Evolutionary conservation across 2,888 invertebrate genomes (phyloP), one percentile per base, ranked within the genome.

Genomic region (Cinara cedri): DNA sequence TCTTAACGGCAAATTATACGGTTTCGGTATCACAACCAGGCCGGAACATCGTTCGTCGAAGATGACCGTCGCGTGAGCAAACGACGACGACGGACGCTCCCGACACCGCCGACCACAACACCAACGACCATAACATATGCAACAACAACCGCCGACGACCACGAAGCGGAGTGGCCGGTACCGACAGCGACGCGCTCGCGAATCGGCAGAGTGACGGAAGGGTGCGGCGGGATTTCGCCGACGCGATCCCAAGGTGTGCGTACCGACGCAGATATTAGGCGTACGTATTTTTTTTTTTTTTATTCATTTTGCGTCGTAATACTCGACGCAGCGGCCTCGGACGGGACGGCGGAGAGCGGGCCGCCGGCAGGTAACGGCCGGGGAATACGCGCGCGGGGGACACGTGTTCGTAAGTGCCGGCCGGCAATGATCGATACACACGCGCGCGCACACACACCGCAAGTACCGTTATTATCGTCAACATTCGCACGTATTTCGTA

Each of bases 401-500:
- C 76, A 76, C 76, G 76, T 76, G 76, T 66, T 76, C 55, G 3
- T 46, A 46, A 76, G 55, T 66, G 57, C 66, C 76, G 76, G 76
- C 76, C 76, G 66, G 57, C 76, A 57, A 66, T 76, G 55, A 76
- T 66, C 66, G 55, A 66, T 76, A 76, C 76, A 16, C 57, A 8
- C 60, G 10, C 44, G 44, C 46, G n/a, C 21, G 24, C 68, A 26
- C 24, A 16, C 34, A 55, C 55, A 10, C 51, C 46, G 42, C 51
- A 51, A 63, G 8, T 65, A 54, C 75, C 75, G 75, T 63, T 75
- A 63, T 63, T 46, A 26, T 60, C 21, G 42, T 13, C 42, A 34
- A 55, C 42, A 63, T 74, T 54, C 42, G 51, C 63, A 44, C 54
- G 65, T 24, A 54, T 8, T 70, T 42, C 19, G 34, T 19, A 49